A percentile compares a stretch with the other conserved stretches of the same genome.
Evolutionary conservation across 2,888 invertebrate genomes (phyloP).

Genomic region (Torymus aiolomorphi): DNA sequence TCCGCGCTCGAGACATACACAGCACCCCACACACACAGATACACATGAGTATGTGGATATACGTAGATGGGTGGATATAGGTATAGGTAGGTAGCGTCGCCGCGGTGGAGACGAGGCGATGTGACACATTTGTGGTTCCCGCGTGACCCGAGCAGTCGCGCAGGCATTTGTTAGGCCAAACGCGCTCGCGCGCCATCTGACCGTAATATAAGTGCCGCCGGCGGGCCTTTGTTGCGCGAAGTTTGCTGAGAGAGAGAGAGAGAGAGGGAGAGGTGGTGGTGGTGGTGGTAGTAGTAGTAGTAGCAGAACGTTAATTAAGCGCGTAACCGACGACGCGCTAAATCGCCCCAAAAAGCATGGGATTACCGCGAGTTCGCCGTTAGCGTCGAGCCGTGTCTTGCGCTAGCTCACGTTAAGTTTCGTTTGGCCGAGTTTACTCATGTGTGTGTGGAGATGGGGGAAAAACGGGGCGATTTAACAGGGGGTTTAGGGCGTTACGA

Average conservation of each 20-base stretch:
- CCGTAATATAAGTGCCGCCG: conserved; percentile 49
- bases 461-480: not conserved
- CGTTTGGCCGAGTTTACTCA: conserved; percentile 5
- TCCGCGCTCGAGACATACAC: not conserved
- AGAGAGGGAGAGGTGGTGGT: conserved; percentile 29
- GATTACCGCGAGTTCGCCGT: conserved; percentile 37
- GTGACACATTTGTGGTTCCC: conserved; percentile 69
- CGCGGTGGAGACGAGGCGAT: conserved; percentile 57
- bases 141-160: conserved; percentile 58
- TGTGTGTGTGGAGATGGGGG: not conserved
- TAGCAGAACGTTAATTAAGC: conserved; percentile 54
- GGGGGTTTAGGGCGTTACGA: not conserved
- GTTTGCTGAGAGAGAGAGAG: conserved; percentile 9
- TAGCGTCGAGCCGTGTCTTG: not conserved
- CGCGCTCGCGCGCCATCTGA: conserved; percentile 38
- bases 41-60: not conserved
- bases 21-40: not conserved
- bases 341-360: conserved; percentile 42
- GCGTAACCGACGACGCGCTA: conserved; percentile 53
- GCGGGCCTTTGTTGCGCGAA: conserved; percentile 33
- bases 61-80: not conserved
- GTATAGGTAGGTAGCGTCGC: no score
- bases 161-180: conserved; percentile 33
- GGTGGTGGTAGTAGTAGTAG: not conserved
- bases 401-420: conserved; percentile 7